phyloP scores from a whole-genome alignment of 1,140 invertebrate genomes.

The Ericerus pela region DNA sequence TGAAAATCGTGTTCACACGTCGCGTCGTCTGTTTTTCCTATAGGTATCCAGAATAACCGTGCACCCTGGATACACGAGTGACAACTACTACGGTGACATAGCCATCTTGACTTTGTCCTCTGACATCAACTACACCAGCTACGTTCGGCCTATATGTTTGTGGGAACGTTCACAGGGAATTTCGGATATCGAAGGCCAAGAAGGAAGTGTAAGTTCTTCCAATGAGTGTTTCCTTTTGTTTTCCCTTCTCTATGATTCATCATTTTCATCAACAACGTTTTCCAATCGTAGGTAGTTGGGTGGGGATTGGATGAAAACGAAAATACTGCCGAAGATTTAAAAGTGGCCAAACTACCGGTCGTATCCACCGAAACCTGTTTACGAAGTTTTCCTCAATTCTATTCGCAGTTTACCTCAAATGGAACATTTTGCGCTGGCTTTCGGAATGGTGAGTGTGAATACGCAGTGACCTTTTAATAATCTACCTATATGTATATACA shows the following conservation, averaged over 20 bases:
- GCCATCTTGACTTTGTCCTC: conserved; percentile 25
- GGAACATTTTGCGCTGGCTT: conserved; percentile 37
- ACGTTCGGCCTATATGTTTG: conserved; percentile 26
- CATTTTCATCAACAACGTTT: too few species aligned
- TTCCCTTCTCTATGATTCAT: background rate
- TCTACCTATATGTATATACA: background rate
- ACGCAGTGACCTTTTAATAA: background rate
- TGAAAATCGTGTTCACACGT: too few species aligned
- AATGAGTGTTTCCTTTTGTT: background rate
- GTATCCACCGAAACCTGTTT: conserved; percentile 34
- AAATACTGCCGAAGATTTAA: conserved; percentile 31
- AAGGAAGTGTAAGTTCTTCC: conserved; percentile 25
- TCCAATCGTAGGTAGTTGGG: conserved; percentile 30
- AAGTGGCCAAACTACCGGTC: conserved; percentile 34
- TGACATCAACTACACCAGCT: conserved; percentile 22
- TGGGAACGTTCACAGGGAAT: conserved; percentile 20
- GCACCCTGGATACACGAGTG: conserved; percentile 69
- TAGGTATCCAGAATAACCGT: conserved; percentile 21
- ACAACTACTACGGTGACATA: conserved; percentile 44
- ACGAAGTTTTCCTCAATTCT: conserved; percentile 34
- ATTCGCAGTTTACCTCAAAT: conserved; percentile 32
- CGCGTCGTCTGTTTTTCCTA: too few species aligned
- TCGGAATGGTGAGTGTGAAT: conserved; percentile 25
- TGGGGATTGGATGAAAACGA: conserved; percentile 35
- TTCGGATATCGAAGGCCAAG: conserved; percentile 22